Percentiles rank a stretch among this genome's conserved stretches.
These are phyloP conservation scores for Xestia sexstrigata DNA, from an alignment of 2,888 invertebrate genomes.

Conservation along the genomic window DNA sequence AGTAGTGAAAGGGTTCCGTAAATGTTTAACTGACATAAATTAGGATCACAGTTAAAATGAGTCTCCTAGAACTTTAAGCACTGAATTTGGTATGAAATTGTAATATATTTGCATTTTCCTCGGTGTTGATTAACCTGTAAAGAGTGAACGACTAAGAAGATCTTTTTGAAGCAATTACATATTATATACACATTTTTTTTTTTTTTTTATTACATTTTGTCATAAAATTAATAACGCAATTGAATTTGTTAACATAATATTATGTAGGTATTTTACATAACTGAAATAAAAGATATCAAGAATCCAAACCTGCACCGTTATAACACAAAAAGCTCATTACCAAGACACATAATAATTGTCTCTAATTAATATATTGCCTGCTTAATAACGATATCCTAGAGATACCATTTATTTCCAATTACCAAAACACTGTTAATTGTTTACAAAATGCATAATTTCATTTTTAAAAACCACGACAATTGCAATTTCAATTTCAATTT, in stretches of 20 bases:
- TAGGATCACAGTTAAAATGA: background rate
- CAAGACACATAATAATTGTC: background rate
- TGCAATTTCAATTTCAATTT: no score
- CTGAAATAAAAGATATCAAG: background rate
- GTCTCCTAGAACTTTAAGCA: background rate
- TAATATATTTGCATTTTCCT: background rate
- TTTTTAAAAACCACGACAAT: background rate
- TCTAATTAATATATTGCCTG: conserved; percentile 18
- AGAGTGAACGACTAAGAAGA: no score
- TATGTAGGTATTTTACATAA: background rate
- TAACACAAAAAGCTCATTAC: background rate
- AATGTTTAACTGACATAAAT: conserved; percentile 56
- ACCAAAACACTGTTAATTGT: background rate
- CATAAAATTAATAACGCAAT: no score
- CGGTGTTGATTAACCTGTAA: background rate
- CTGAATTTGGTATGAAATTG: background rate
- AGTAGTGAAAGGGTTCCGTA: conserved; percentile 8
- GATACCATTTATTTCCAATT: conserved; percentile 14
- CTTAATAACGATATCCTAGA: conserved; percentile 3
- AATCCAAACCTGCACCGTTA: background rate
- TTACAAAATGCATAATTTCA: background rate
- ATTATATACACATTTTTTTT: no score
- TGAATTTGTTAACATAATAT: background rate
- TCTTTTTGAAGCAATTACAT: background rate
- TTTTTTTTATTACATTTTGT: no score